These are phyloP conservation scores for Poicephalus gulielmi DNA, from an alignment of 2,113 vertebrate species.

Conservation along the genomic window DNA sequence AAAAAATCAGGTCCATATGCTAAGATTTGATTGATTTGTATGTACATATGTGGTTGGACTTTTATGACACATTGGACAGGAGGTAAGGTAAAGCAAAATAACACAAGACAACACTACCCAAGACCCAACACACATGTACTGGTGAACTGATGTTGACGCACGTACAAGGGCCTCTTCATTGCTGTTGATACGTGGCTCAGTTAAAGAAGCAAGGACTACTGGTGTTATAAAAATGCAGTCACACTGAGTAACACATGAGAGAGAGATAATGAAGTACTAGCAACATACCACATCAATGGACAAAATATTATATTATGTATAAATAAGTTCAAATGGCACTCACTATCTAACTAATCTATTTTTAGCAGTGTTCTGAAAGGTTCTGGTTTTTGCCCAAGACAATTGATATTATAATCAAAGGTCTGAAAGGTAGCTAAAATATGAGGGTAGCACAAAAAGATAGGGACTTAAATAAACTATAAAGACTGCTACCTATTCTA, in stretches of 20 bases:
- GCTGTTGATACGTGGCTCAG: neutral
- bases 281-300: neutral
- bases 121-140: neutral
- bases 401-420: neutral
- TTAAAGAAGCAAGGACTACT: neutral
- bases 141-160: neutral
- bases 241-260: neutral
- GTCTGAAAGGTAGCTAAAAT: neutral
- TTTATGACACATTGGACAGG: neutral
- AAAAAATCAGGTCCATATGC: neutral
- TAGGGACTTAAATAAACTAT: neutral
- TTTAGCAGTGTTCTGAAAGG: neutral
- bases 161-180: neutral
- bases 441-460: neutral
- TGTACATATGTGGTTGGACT: no score
- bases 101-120: fast-evolving
- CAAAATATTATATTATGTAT: neutral
- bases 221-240: neutral
- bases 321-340: neutral
- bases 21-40: neutral
- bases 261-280: neutral
- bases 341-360: neutral
- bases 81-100: neutral
- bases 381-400: neutral
- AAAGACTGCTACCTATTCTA: neutral